Conservation (phyloP, 2,888 invertebrate species). For the Slavum lentiscoides region DNA sequence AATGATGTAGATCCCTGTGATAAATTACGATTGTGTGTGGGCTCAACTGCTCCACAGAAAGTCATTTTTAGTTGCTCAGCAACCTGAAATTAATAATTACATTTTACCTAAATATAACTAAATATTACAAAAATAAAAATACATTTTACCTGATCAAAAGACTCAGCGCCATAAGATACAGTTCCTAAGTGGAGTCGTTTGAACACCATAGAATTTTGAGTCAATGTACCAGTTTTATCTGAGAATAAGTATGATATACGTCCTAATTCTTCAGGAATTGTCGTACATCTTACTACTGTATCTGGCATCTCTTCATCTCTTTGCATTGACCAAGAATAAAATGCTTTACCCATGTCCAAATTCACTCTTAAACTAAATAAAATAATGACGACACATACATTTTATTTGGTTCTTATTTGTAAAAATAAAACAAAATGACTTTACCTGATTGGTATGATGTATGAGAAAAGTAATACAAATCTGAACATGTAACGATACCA, state of each 20-base stretch:
- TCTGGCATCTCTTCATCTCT: slow-evolving; percentile 90
- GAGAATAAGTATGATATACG: slow-evolving; percentile 94
- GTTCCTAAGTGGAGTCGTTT: slow-evolving; percentile 94
- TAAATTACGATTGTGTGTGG: slow-evolving; percentile 50
- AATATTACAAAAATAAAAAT: neutral
- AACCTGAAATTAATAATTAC: slow-evolving; percentile 13
- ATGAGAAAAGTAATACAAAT: slow-evolving; percentile 95
- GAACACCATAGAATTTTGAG: slow-evolving; percentile 98
- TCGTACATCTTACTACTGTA: slow-evolving; percentile 94
- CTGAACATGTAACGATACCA: slow-evolving; percentile 97
- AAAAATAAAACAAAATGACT: slow-evolving; percentile 55
- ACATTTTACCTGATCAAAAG: slow-evolving; percentile 74
- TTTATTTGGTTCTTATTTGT: neutral
- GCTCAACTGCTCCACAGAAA: slow-evolving; percentile 42
- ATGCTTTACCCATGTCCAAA: slow-evolving; percentile 97
- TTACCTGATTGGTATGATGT: slow-evolving; percentile 96
- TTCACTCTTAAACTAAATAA: slow-evolving; percentile 87
- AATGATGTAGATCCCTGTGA: slow-evolving; percentile 55
- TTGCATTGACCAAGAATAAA: slow-evolving; percentile 96
- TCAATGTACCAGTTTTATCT: slow-evolving; percentile 97
- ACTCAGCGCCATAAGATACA: slow-evolving; percentile 83
- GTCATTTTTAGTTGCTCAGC: slow-evolving; percentile 47
- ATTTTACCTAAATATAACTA: neutral
- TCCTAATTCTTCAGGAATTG: slow-evolving; percentile 97
- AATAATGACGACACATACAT: slow-evolving; percentile 15